Conservation (phyloP, 1,140 invertebrate genomes). For the Euura saliciscinereae region DNA sequence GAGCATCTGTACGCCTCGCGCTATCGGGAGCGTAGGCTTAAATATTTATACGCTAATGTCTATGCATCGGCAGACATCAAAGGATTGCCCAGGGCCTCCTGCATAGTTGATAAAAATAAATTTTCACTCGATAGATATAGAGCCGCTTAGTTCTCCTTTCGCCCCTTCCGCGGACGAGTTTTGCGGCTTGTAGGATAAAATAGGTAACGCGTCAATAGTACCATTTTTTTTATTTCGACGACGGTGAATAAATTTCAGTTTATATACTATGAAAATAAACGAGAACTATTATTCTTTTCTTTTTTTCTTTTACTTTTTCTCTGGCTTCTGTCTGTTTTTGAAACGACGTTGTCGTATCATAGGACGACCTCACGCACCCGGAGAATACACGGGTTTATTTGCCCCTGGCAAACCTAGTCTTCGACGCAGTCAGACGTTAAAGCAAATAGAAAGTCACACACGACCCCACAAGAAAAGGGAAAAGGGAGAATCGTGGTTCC, state of each 20-base stretch:
- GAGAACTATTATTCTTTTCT: no score
- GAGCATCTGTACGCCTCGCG: slow-evolving; percentile 16
- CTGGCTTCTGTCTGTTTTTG: no score
- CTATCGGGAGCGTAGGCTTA: slow-evolving; percentile 44
- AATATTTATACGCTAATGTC: slow-evolving; percentile 56
- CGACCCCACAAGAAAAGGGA: slow-evolving; percentile 14
- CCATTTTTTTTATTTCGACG: no score
- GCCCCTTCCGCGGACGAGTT: not conserved
- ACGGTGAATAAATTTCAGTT: no score
- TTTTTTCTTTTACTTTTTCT: no score
- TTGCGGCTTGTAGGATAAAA: no score
- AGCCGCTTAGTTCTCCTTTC: not conserved
- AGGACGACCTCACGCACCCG: slow-evolving; percentile 31
- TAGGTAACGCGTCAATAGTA: no score
- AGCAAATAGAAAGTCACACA: slow-evolving; percentile 48
- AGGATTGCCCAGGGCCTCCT: slow-evolving; percentile 37
- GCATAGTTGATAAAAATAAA: slow-evolving; percentile 55
- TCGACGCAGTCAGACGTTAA: slow-evolving; percentile 45
- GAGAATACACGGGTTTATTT: slow-evolving; percentile 48
- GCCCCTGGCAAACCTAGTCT: slow-evolving; percentile 39
- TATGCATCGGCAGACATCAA: slow-evolving; percentile 54
- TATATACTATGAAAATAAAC: no score
- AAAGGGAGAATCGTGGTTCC: no score
- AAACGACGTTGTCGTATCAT: no score
- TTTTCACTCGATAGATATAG: slow-evolving; percentile 29